A percentile compares a stretch with the other conserved stretches of the same genome.
Conservation (phyloP, 2,113 vertebrate species). For the Siniperca chuatsi region DNA sequence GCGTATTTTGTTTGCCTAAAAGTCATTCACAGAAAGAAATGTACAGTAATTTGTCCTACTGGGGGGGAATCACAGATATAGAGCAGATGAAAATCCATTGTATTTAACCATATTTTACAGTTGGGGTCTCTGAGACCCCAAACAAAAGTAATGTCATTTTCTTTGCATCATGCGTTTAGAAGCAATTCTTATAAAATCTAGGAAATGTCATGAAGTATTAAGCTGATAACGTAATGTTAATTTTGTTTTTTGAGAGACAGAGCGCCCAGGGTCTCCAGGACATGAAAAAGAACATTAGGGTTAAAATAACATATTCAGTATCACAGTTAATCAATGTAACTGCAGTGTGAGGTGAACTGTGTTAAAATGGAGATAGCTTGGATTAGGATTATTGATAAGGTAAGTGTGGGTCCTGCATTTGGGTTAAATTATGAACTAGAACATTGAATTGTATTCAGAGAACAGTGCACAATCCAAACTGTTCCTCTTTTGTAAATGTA, state of each 20-base stretch:
- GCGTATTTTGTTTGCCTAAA: too few relatives aligned
- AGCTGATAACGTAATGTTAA: background rate
- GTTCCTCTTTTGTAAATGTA: conserved; percentile 4
- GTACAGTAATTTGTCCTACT: too few relatives aligned
- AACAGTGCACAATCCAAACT: background rate
- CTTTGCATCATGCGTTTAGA: background rate
- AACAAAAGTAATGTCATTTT: background rate
- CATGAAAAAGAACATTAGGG: background rate
- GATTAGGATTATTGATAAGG: background rate
- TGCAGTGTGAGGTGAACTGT: background rate
- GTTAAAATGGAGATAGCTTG: background rate
- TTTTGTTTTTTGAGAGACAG: background rate
- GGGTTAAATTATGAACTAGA: background rate
- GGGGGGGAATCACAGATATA: background rate
- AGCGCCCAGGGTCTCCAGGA: background rate
- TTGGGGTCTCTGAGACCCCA: background rate
- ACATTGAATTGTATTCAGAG: background rate
- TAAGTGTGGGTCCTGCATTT: background rate
- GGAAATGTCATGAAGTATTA: background rate
- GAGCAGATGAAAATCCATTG: background rate
- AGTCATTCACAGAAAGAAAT: too few relatives aligned
- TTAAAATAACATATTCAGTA: background rate
- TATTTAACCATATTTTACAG: background rate
- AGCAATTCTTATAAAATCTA: background rate
- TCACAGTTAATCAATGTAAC: background rate